These are phyloP conservation scores for Agrypnia vestita DNA, from an alignment of 1,140 invertebrate species.

Conservation along the genomic window DNA sequence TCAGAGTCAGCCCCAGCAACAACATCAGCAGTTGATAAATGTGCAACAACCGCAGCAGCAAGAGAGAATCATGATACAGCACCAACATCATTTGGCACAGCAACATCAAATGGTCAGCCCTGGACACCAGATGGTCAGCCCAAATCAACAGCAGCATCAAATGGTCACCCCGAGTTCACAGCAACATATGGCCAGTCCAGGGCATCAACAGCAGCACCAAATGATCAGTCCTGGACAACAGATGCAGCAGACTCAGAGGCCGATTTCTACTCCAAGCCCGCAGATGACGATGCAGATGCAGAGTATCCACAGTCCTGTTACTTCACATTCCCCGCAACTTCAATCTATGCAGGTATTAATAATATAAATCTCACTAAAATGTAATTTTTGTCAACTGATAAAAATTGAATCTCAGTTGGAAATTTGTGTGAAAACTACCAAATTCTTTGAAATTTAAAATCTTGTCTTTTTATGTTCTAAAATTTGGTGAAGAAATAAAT, in stretches of 20 bases:
- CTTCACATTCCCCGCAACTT: conserved; percentile 70
- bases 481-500: too few relatives aligned
- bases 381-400: not conserved
- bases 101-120: conserved; percentile 41
- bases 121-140: conserved; percentile 33
- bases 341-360: conserved; percentile 65
- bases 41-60: conserved; percentile 63
- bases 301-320: conserved; percentile 71
- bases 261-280: conserved; percentile 70
- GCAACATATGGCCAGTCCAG: conserved; percentile 63
- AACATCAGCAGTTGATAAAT: conserved; percentile 61
- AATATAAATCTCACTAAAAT: not conserved
- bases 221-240: conserved; percentile 69
- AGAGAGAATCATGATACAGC: conserved; percentile 30
- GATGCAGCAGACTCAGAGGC: conserved; percentile 69
- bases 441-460: conserved; percentile 1
- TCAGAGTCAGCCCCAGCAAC: conserved; percentile 63
- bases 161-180: conserved; percentile 63
- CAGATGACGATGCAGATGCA: conserved; percentile 70
- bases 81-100: conserved; percentile 20
- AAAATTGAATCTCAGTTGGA: not conserved
- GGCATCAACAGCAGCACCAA: conserved; percentile 73
- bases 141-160: conserved; percentile 20
- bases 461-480: conserved; percentile 19
- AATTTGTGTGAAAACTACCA: conserved; percentile 9